Percentiles rank a stretch among this genome's conserved stretches.
These are phyloP conservation scores for Hippocampus comes DNA, from an alignment of 2,113 vertebrate genomes.

Conservation along the genomic window DNA sequence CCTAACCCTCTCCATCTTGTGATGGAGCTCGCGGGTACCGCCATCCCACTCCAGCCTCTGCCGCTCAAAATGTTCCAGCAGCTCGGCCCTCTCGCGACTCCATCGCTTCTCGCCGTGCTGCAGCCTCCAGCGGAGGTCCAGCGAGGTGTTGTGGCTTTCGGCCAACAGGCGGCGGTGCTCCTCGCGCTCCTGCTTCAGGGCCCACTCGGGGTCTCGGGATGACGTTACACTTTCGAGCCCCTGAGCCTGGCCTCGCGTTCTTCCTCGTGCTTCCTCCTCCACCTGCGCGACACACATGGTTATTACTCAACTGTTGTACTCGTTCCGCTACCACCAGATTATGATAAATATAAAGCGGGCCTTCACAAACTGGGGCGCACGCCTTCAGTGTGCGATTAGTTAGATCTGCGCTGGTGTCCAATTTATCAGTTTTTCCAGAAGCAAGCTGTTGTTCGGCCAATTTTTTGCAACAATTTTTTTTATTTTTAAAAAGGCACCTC, in stretches of 20 bases:
- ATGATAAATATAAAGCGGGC: neutral
- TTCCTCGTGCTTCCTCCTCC: conserved; percentile 39
- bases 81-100: conserved; percentile 83
- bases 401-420: no score
- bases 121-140: conserved; percentile 92
- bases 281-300: conserved; percentile 32
- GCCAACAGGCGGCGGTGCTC: conserved; percentile 85
- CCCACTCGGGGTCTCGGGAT: conserved; percentile 44
- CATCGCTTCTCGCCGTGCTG: conserved; percentile 88
- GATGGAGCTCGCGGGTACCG: conserved; percentile 81
- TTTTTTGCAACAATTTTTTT: no score
- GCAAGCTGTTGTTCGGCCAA: no score
- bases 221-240: conserved; percentile 29
- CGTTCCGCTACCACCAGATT: neutral
- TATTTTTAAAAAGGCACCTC: no score
- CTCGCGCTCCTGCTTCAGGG: conserved; percentile 79
- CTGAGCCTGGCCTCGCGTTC: conserved; percentile 40
- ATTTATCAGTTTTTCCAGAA: no score
- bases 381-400: no score
- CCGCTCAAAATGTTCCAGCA: conserved; percentile 80
- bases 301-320: neutral
- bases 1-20: conserved; percentile 82
- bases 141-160: conserved; percentile 80
- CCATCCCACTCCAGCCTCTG: conserved; percentile 85
- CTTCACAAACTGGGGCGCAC: no score